Evolutionary conservation across 2,888 invertebrate species (phyloP), one percentile per base, ranked within the genome.

Genomic region (Ichneumoninae sp.): DNA sequence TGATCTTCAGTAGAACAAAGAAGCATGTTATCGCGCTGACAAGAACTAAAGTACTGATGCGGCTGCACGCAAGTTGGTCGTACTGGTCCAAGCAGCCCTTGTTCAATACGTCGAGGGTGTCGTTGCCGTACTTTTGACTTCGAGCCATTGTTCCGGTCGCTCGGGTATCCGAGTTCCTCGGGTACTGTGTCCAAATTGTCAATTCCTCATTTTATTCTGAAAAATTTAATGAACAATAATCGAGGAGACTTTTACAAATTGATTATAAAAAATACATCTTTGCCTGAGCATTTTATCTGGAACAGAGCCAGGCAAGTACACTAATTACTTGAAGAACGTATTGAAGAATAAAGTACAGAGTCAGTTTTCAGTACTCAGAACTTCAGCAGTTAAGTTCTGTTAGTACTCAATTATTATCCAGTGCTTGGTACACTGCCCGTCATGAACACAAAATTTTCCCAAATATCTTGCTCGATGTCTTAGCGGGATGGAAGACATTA

Each of bases 21-120:
- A 93, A 86, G 36, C 94, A 90, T 13, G 94, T 94, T 50, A 94
- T 83, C n/a, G 92, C 88, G 47, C 93, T 93, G 57, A 94, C 87
- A 16, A 93, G 87, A n/a, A 94, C 91, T 77, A 95, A 90, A 26
- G 94, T 85, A 70, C 94, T 93, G 84, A 94, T 94, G 87, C 94
- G 93, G 40, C 94, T 91, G 87, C 94, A 94, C 33, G 94, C 94
- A 40, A 94, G 89, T 3, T 93, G 91, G 84, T 94, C 93, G 85
- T 93, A 94, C 44, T 92, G 89, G 72, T 91, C 92, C 62, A 94
- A 92, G 85, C 94, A 94, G 75, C 94, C 94, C 88, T 94, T 93
- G 74, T 92, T 91, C 40, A 93, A 91, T 44, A 94, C 94, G 88
- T 94, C 94, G 50, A 94, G 88, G n/a, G 93, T 93, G 79, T 91